Percentiles rank a stretch among this genome's conserved stretches.
Evolutionary conservation across 2,888 invertebrate species (phyloP).

Genomic region (Anthophora plumipes): DNA sequence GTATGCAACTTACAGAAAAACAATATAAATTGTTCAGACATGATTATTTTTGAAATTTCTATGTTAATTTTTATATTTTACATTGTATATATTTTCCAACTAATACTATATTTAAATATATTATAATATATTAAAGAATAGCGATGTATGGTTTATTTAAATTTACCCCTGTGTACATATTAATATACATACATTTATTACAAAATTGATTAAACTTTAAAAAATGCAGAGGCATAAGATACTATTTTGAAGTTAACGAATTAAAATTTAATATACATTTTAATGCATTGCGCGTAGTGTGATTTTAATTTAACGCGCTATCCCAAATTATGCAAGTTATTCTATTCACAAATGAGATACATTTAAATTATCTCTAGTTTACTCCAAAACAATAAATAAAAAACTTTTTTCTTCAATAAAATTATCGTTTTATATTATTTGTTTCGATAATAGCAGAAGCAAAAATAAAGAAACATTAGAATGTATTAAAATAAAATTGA

Average conservation of each 20-base stretch:
- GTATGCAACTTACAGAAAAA: constrained; percentile 38
- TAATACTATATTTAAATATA: constrained; percentile 63
- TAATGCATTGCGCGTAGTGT: neutral
- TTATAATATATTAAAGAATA: constrained; percentile 49
- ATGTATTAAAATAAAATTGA: neutral
- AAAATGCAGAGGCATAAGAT: too few species aligned
- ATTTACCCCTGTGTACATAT: constrained; percentile 15
- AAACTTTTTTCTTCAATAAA: neutral
- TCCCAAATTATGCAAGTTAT: neutral
- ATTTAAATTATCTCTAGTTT: neutral
- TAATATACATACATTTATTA: neutral
- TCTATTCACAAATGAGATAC: neutral
- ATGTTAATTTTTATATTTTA: constrained; percentile 47
- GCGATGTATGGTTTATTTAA: constrained; percentile 14
- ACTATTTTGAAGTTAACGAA: neutral
- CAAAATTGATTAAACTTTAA: neutral
- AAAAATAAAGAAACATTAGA: neutral
- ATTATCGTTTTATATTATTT: neutral
- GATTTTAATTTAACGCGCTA: neutral
- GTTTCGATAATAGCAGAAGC: neutral
- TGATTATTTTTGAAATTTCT: constrained; percentile 52
- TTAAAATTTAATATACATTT: neutral
- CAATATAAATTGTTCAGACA: constrained; percentile 32
- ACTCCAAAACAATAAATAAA: neutral
- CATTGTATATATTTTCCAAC: constrained; percentile 58